phyloP scores from a whole-genome alignment of 2,888 invertebrate genomes.

The Smittia aterrima region DNA sequence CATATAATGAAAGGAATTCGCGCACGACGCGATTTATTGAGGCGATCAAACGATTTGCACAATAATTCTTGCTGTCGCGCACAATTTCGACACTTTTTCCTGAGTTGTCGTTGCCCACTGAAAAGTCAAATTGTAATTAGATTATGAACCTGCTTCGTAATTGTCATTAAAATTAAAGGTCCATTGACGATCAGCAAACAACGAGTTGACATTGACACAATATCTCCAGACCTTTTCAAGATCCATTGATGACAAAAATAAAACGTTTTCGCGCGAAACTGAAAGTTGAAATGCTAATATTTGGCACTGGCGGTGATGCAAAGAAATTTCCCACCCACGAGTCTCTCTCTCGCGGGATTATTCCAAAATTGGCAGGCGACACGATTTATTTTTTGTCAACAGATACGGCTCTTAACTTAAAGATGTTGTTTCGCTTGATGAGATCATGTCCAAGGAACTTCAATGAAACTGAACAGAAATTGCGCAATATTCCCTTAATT shows the following conservation, averaged over 20 bases:
- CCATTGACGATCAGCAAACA: too few species aligned
- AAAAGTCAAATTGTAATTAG: too few species aligned
- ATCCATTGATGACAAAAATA: neutral
- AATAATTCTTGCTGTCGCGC: too few species aligned
- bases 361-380: neutral
- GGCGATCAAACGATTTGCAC: too few species aligned
- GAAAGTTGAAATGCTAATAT: conserved; percentile 10
- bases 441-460: neutral
- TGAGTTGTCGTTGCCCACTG: too few species aligned
- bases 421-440: conserved; percentile 10
- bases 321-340: conserved; percentile 11
- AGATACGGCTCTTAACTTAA: neutral
- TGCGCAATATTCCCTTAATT: too few species aligned
- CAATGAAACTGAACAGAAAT: too few species aligned
- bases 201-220: neutral
- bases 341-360: neutral
- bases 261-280: neutral
- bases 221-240: conserved; percentile 1
- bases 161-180: too few species aligned
- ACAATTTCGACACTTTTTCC: too few species aligned
- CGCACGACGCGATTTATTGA: too few species aligned
- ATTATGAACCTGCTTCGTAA: too few species aligned
- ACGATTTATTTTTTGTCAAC: neutral
- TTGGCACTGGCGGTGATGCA: conserved; percentile 5
- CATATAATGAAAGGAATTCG: too few species aligned